Evolutionary conservation across 2,888 invertebrate species (phyloP).

Genomic region (Latrodectus elegans): DNA sequence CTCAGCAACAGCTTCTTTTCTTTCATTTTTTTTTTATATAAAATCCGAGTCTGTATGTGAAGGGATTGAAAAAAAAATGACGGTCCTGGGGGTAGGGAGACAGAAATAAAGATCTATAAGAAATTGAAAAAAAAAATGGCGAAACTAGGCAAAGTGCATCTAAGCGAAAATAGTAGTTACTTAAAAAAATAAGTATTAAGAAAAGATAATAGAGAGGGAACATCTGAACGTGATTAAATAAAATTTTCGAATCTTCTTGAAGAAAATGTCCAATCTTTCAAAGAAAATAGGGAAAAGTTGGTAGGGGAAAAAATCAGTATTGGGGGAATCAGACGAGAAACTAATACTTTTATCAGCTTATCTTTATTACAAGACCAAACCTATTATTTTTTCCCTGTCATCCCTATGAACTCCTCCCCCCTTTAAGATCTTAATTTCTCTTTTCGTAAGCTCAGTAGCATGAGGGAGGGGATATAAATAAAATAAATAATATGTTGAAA

Average conservation of each 20-base stretch:
- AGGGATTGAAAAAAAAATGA: no score
- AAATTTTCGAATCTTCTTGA: conserved; percentile 49
- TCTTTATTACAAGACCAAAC: conserved; percentile 66
- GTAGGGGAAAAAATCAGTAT: not conserved
- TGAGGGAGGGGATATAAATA: not conserved
- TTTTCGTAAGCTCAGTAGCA: not conserved
- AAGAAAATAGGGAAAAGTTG: not conserved
- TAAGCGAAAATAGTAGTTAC: conserved; percentile 22
- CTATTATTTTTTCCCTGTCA: conserved; percentile 48
- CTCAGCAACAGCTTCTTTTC: not conserved
- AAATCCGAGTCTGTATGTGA: not conserved
- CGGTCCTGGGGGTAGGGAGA: not conserved
- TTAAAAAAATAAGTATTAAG: conserved; percentile 33
- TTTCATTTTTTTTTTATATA: not conserved
- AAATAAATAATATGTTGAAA: conserved; percentile 46
- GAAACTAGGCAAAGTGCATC: conserved; percentile 17
- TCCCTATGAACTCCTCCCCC: not conserved
- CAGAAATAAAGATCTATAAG: not conserved
- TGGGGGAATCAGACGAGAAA: conserved; percentile 14
- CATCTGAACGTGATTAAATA: conserved; percentile 60
- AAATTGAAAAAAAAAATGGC: not conserved
- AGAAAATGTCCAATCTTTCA: conserved; percentile 10
- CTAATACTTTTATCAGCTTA: conserved; percentile 69
- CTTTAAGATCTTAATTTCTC: conserved; percentile 57
- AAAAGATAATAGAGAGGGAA: conserved; percentile 32